A percentile compares a stretch with the other conserved stretches of the same genome.
Conservation (phyloP, 2,113 vertebrate species). For the Takifugu bimaculatus region DNA sequence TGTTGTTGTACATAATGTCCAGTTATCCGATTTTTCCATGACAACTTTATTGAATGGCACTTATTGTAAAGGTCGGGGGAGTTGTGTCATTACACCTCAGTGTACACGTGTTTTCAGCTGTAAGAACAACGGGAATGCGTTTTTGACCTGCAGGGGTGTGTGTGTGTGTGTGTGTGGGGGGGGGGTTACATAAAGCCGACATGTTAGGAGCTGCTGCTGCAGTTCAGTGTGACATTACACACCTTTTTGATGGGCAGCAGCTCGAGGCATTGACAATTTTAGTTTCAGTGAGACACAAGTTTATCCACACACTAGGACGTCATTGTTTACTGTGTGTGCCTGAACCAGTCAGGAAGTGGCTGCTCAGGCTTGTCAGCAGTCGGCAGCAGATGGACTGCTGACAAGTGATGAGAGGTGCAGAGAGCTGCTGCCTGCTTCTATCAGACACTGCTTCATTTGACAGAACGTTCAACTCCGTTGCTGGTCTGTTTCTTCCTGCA, state of each 20-base stretch:
- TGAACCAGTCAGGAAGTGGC: neutral
- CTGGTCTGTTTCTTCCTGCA: no score
- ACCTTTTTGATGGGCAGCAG: neutral
- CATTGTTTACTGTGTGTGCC: neutral
- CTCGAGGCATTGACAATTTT: neutral
- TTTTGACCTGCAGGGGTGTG: neutral
- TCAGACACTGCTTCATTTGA: no score
- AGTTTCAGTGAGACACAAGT: neutral
- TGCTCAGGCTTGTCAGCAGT: conserved; percentile 36
- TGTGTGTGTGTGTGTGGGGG: no score
- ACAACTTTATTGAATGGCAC: no score
- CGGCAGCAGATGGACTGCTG: conserved; percentile 35
- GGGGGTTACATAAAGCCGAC: neutral
- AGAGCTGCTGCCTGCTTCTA: no score
- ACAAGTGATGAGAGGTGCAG: conserved; percentile 45
- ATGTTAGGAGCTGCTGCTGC: neutral
- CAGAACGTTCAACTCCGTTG: no score
- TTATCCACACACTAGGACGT: no score
- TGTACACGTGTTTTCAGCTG: neutral
- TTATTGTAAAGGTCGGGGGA: no score
- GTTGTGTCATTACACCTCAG: neutral
- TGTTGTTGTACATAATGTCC: no score
- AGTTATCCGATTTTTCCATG: no score
- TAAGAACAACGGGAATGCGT: neutral
- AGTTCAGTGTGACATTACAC: neutral